Base-by-base conservation (phyloP, 2,888 invertebrate species). In the Macrophya annulata region DNA sequence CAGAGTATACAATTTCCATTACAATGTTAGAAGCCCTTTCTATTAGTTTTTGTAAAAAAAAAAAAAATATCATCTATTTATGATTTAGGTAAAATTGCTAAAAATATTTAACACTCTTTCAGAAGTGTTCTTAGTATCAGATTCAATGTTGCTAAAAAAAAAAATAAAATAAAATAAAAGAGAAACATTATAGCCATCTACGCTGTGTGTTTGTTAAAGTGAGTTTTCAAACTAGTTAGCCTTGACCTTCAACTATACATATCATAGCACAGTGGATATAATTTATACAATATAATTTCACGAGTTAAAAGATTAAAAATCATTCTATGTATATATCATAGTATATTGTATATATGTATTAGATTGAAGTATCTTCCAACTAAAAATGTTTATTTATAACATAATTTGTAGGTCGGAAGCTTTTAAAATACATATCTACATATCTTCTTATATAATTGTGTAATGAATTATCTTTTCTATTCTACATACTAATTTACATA, bases 231-330 rank as follows among this genome's bases (percentile, higher is more conserved):
- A 77, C 31, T 17, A 51, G 77, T 77, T 55, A 55, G 31, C 77
- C 77, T 77, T 77, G 55, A 37, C 77, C 77, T 77, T 77, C 1
- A 25, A 25, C 21, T 74, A 45, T 21, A 68, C 17, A 8, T 17
- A 25, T 48, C 10, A 15, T 37, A 68, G 37, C 1, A 37, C 9
- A 37, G 15, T 5, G 5, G 15, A 68, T 68, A 68, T 68, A 68
- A 15, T 37, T 17, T 10, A 37, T 17, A 37, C 55, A 55, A 37
- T 37, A 68, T 17, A 37, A 68, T 68, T 68, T 37, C 68, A 68
- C 68, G 5, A 8, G 37, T 12, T 21, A 15, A 25, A 62, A 25
- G 4, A 15, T 17, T 51, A 55, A n/a, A 55, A 55, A 55, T 55
- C 55, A 55, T 15, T 15, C 51, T 51, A n/a, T n/a, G n/a, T n/a